phyloP scores from a whole-genome alignment of 2,888 invertebrate species.

The Lepas anatifera region DNA sequence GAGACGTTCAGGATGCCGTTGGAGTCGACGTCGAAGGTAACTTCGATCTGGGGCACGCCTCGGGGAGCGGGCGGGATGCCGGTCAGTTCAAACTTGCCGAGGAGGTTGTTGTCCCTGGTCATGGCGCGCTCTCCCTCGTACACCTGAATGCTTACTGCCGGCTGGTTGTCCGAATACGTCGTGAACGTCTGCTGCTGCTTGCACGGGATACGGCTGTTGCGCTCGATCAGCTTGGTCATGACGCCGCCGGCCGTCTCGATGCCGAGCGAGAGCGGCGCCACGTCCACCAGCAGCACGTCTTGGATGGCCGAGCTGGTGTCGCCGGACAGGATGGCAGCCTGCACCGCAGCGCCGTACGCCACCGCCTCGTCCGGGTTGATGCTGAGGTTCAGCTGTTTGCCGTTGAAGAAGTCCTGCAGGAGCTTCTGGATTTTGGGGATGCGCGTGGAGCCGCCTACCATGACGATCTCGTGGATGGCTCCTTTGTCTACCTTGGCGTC shows the following conservation, averaged over 20 bases:
- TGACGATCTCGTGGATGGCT: constrained; percentile 43
- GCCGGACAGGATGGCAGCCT: constrained; percentile 42
- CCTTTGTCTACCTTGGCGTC: constrained; percentile 48
- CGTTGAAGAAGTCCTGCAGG: constrained; percentile 42
- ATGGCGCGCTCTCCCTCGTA: constrained; percentile 89
- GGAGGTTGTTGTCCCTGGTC: constrained; percentile 71
- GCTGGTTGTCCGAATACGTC: constrained; percentile 56
- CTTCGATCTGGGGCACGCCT: constrained; percentile 17
- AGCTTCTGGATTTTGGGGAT: constrained; percentile 55
- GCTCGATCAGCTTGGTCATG: constrained; percentile 52
- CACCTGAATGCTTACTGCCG: constrained; percentile 52
- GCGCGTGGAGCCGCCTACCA: constrained; percentile 55
- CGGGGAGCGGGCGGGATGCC: constrained; percentile 17
- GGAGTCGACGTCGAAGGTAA: constrained; percentile 15
- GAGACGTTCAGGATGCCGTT: not conserved
- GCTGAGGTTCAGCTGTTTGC: constrained; percentile 50
- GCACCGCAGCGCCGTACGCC: constrained; percentile 52
- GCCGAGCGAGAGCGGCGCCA: constrained; percentile 50
- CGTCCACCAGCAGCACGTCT: constrained; percentile 51
- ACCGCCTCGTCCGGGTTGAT: constrained; percentile 63
- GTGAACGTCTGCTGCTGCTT: constrained; percentile 48
- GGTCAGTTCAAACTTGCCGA: constrained; percentile 14
- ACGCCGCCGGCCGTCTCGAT: constrained; percentile 59
- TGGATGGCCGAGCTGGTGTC: constrained; percentile 44
- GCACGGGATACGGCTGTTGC: constrained; percentile 52